Percentiles rank a stretch among this genome's conserved stretches.
These are phyloP conservation scores for Acanthopagrus latus DNA, from an alignment of 2,797 vertebrate species.

Conservation along the genomic window DNA sequence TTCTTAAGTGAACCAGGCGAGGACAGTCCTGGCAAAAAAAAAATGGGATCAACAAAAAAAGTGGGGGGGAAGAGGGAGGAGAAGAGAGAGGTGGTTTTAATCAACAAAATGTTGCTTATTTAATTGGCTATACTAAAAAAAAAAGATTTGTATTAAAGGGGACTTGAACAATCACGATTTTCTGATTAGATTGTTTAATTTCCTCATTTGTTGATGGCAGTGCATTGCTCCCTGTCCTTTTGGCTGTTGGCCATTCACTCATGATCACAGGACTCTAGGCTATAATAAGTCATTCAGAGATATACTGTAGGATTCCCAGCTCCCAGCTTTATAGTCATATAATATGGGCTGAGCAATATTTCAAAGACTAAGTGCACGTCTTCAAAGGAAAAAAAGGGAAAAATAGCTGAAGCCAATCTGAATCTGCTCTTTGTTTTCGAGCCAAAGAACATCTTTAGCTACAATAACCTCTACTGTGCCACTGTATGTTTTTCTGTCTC, in stretches of 20 bases:
- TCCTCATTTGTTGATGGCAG: conserved; percentile 59
- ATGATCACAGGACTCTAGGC: conserved; percentile 40
- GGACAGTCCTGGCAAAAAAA: conserved; percentile 88
- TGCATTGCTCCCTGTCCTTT: conserved; percentile 40
- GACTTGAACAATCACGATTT: conserved; percentile 64
- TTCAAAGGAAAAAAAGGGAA: conserved; percentile 59
- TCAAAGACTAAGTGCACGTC: conserved; percentile 51
- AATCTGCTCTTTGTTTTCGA: conserved; percentile 64
- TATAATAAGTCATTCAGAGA: conserved; percentile 44
- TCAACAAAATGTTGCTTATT: conserved; percentile 76
- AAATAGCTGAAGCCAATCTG: conserved; percentile 62
- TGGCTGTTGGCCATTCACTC: conserved; percentile 52
- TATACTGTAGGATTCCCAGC: conserved; percentile 41
- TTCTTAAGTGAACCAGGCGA: conserved; percentile 96
- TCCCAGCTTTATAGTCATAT: conserved; percentile 43
- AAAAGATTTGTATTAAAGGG: conserved; percentile 60
- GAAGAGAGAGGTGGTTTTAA: conserved; percentile 82
- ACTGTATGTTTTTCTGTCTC: conserved; percentile 73
- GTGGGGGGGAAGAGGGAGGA: conserved; percentile 71
- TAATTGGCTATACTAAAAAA: conserved; percentile 65
- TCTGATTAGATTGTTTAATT: conserved; percentile 56
- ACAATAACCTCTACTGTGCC: conserved; percentile 68
- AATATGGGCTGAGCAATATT: conserved; percentile 40
- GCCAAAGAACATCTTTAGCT: conserved; percentile 76
- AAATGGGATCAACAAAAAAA: conserved; percentile 80